Evolutionary conservation across 2,888 invertebrate genomes (phyloP), one percentile per base, ranked within the genome.

Genomic region (Melanostoma mellinum): DNA sequence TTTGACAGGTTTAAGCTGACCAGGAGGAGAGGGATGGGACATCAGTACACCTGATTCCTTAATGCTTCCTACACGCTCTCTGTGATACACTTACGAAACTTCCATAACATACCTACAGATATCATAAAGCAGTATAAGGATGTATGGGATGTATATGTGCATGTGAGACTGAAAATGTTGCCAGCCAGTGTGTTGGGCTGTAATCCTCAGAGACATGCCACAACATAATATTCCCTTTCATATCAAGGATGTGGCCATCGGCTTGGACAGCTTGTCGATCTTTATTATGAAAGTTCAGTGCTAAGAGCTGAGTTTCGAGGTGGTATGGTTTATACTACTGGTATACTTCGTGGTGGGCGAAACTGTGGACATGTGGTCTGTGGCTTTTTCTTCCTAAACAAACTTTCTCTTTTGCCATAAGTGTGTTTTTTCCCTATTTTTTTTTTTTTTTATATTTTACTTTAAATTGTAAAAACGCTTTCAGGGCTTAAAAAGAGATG

Each of bases 201-300:
- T 75, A 85, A 75, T 79, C 79, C 79, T 85, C 75, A 44, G 78
- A 85, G 78, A 79, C 79, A 84, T 84, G 79, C 75, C 78, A 84
- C 74, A 79, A 75, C 74, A 84, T 79, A 84, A 79, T 79, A 79
- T 85, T 85, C 79, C 79, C 75, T 82, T 77, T 85, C 75, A 79
- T 85, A 75, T 85, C 72, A 76, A 74, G 74, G 74, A 85, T 85
- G 86, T 82, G 80, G 86, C 81, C 85, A 86, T 86, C 85, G 79
- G 75, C 84, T 81, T 68, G 85, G 90, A 90, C 90, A 90, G 90
- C 89, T 89, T 90, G 90, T 90, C 89, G 89, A 90, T 90, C 90
- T 89, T 89, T 89, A 90, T 90, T 90, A 90, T 89, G 89, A 82
- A 82, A 82, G 77, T 82, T 82, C 82, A 77, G 63, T 77, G 77